Conservation (phyloP, 2,888 invertebrate species). For the Sceliomorpha sp. region DNA sequence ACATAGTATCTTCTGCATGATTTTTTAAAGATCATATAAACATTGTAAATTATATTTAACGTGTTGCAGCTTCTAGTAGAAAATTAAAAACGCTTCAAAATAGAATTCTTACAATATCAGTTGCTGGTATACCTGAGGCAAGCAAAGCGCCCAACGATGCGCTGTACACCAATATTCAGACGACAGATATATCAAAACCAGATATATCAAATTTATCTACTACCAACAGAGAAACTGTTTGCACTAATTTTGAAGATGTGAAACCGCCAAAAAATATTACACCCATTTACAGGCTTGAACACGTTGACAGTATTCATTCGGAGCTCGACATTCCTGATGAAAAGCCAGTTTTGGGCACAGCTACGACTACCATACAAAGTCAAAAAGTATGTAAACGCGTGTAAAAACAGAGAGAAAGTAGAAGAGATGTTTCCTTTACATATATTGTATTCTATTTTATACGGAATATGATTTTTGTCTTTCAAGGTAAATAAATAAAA, state of each 20-base stretch:
- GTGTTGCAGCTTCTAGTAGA: constrained; percentile 67
- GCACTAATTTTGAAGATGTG: constrained; percentile 26
- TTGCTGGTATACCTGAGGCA: neutral
- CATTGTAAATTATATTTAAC: no score
- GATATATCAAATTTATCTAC: no score
- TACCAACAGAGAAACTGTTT: no score
- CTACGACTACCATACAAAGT: constrained; percentile 27
- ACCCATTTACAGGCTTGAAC: constrained; percentile 58
- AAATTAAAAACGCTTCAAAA: constrained; percentile 67
- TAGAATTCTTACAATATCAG: constrained; percentile 61
- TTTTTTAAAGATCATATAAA: no score
- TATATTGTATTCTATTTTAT: constrained; percentile 34
- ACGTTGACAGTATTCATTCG: constrained; percentile 69
- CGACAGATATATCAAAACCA: no score
- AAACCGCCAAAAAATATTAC: constrained; percentile 29
- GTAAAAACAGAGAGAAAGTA: constrained; percentile 26
- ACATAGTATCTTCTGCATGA: neutral
- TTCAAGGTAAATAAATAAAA: no score
- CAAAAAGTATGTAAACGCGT: constrained; percentile 39
- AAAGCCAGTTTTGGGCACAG: constrained; percentile 65
- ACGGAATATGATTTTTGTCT: no score
- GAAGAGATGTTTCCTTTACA: no score
- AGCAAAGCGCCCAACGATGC: neutral
- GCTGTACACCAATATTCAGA: no score
- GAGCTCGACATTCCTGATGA: constrained; percentile 76